Conservation (phyloP, 30 jellyfish, hydroid and myxozoan species). For the Nemopilema nomurai region DNA sequence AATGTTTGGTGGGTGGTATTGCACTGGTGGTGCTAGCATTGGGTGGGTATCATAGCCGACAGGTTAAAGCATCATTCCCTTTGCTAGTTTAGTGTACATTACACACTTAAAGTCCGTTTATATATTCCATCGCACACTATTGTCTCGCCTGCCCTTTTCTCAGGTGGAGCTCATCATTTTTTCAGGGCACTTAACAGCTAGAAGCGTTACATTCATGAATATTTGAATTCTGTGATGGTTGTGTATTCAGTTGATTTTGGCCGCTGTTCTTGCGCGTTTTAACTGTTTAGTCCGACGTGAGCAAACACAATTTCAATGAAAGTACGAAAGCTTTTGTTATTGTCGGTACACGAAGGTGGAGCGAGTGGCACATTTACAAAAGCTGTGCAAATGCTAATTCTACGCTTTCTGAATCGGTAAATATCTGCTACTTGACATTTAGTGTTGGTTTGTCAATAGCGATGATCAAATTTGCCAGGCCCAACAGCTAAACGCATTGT, state of each 20-base stretch:
- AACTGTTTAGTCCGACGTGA: slow-evolving; percentile 15
- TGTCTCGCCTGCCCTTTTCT: slow-evolving; percentile 37
- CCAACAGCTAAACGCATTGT: slow-evolving; percentile 4
- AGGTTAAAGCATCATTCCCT: background rate
- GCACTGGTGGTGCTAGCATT: background rate
- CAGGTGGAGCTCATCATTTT: slow-evolving; percentile 32
- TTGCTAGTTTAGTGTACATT: slow-evolving; percentile 7
- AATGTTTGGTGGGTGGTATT: too few relatives aligned
- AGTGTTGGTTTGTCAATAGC: slow-evolving; percentile 48
- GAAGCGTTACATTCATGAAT: slow-evolving; percentile 38
- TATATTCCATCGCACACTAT: background rate
- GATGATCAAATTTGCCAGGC: slow-evolving; percentile 26
- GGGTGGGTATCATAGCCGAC: background rate
- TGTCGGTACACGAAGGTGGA: slow-evolving; percentile 47
- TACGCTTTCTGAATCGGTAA: slow-evolving; percentile 31
- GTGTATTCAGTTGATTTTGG: slow-evolving; percentile 45
- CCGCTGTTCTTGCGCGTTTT: background rate
- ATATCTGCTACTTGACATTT: slow-evolving; percentile 52
- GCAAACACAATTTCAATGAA: slow-evolving; percentile 16
- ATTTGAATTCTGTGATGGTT: slow-evolving; percentile 27
- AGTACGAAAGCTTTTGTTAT: slow-evolving; percentile 15
- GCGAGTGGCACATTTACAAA: slow-evolving; percentile 45
- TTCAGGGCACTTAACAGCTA: slow-evolving; percentile 22
- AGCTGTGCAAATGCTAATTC: slow-evolving; percentile 47
- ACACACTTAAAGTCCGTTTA: slow-evolving; percentile 32